These are phyloP conservation scores for silkworm (Bombyx mori) DNA, from an alignment of 1,140 invertebrate genomes.

Conservation along the genomic window ASM3026992v2 NC_085130.1:12152001-12152500, in stretches of 20 bases:
- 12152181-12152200: neutral
- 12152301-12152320: conserved; percentile 14
- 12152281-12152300: conserved; percentile 11
- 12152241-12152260: conserved; percentile 5
- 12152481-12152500: too few relatives aligned
- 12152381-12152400: conserved; percentile 7
- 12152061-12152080: neutral
- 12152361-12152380: conserved; percentile 10
- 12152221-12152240: conserved; percentile 7
- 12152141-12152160: conserved; percentile 4
- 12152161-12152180: conserved; percentile 3
- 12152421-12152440: conserved; percentile 15
- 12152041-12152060: too few relatives aligned
- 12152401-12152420: conserved; percentile 6
- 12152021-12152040: too few relatives aligned
- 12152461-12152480: too few relatives aligned
- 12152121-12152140: conserved; percentile 6
- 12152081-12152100: conserved; percentile 6
- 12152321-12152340: conserved; percentile 13
- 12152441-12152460: conserved; percentile 12
- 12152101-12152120: neutral
- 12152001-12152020: too few relatives aligned
- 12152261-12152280: conserved; percentile 3
- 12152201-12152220: conserved; percentile 2
- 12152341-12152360: conserved; percentile 10